Evolutionary conservation across 2,888 invertebrate genomes (phyloP).

Genomic region (Xylota segnis): DNA sequence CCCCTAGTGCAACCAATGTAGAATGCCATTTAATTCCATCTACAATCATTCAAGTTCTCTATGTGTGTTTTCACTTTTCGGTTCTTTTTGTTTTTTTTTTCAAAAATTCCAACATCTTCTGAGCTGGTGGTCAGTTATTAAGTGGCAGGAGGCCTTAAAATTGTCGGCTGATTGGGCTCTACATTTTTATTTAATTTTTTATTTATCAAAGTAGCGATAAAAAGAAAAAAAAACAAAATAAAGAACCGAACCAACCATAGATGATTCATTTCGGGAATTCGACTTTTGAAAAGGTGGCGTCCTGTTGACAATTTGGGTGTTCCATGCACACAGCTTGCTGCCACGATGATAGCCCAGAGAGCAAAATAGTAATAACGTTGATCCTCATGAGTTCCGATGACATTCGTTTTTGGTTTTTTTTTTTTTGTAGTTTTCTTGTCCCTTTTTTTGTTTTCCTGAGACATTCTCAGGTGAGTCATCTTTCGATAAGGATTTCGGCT

Average conservation of each 20-base stretch:
- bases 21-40: not conserved
- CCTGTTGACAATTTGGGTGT: conserved; percentile 75
- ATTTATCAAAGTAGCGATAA: conserved; percentile 65
- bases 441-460: conserved; percentile 13
- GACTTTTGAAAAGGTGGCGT: conserved; percentile 61
- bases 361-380: conserved; percentile 57
- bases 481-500: conserved; percentile 71
- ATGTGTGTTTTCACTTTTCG: conserved; percentile 11
- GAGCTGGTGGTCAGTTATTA: conserved; percentile 69
- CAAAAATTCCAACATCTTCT: conserved; percentile 56
- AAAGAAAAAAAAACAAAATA: conserved; percentile 24
- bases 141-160: conserved; percentile 72
- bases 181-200: conserved; percentile 68
- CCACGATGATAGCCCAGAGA: conserved; percentile 46
- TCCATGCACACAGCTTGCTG: conserved; percentile 51
- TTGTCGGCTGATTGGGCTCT: conserved; percentile 69
- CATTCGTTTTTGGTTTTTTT: conserved; percentile 9
- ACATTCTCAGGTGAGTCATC: conserved; percentile 63
- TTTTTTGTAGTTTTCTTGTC: not conserved
- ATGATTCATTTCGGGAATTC: conserved; percentile 72
- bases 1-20: not conserved
- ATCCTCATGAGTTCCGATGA: conserved; percentile 49
- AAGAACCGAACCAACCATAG: conserved; percentile 37
- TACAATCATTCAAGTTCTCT: not conserved
- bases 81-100: too few species aligned